A percentile compares a stretch with the other conserved stretches of the same genome.
phyloP scores from a whole-genome alignment of 2,797 vertebrate species.

The Microctenopoma steveboyesi region DNA sequence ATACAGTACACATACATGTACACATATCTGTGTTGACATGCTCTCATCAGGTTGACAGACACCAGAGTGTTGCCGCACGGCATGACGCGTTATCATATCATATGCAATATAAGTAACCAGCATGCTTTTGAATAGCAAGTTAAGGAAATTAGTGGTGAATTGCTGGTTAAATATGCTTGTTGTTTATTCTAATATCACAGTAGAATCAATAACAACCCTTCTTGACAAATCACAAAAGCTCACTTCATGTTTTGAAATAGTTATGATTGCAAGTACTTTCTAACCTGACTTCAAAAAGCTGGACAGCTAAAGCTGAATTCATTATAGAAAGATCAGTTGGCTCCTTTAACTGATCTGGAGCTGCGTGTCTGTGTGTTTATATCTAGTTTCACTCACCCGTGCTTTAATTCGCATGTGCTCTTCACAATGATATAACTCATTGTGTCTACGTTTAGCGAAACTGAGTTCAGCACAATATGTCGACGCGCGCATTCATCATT shows the following conservation, averaged over 20 bases:
- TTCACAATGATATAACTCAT: conserved; percentile 9
- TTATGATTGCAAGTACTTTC: neutral
- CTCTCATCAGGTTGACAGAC: conserved; percentile 47
- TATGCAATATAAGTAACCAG: neutral
- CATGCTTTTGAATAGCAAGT: neutral
- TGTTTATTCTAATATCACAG: no score
- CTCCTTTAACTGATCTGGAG: neutral
- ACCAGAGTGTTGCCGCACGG: conserved; percentile 14
- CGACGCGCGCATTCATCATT: neutral
- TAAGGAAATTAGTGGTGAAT: neutral
- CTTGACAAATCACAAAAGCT: neutral
- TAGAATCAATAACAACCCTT: no score
- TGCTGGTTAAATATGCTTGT: neutral
- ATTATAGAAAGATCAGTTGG: neutral
- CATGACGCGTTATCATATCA: conserved; percentile 14
- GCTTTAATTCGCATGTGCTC: neutral
- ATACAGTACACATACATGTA: conserved; percentile 2
- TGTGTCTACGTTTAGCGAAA: neutral
- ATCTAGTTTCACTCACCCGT: no score
- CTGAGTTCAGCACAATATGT: conserved; percentile 2
- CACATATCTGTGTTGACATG: conserved; percentile 19
- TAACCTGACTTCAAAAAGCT: no score
- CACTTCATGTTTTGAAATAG: neutral
- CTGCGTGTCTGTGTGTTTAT: neutral
- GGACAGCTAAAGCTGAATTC: neutral